Percentiles rank a stretch among this genome's conserved stretches.
phyloP scores from a whole-genome alignment of 2,797 vertebrate species.

The Knipowitschia caucasica region DNA sequence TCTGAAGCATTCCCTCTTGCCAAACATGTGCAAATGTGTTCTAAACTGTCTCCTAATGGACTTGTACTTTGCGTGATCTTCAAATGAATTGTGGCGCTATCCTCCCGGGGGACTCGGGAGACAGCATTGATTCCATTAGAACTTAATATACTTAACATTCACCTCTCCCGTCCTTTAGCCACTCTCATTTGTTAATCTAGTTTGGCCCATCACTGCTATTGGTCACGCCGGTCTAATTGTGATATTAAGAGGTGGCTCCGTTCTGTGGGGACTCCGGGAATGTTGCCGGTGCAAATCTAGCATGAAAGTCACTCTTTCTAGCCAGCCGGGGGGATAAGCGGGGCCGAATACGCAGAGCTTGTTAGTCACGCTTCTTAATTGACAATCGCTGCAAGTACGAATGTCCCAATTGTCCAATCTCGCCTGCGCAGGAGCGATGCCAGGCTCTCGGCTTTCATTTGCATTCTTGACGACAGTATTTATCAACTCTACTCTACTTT shows the following conservation, averaged over 20 bases:
- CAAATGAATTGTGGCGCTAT: slow-evolving; percentile 9
- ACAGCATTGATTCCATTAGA: slow-evolving; percentile 28
- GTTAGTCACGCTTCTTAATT: slow-evolving; percentile 66
- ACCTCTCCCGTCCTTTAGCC: slow-evolving; percentile 57
- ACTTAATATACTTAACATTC: slow-evolving; percentile 35
- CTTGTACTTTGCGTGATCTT: neutral
- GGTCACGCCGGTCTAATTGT: slow-evolving; percentile 59
- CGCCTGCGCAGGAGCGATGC: slow-evolving; percentile 28
- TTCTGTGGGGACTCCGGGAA: slow-evolving; percentile 56
- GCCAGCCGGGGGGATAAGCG: slow-evolving; percentile 46
- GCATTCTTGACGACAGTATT: slow-evolving; percentile 6
- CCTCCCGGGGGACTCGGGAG: slow-evolving; percentile 8
- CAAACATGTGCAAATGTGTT: neutral
- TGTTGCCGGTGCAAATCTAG: slow-evolving; percentile 48
- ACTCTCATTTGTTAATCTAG: slow-evolving; percentile 59
- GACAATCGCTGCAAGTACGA: slow-evolving; percentile 40
- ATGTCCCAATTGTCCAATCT: slow-evolving; percentile 47
- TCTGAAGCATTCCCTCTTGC: neutral
- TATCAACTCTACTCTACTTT: too few relatives aligned
- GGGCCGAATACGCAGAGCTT: slow-evolving; percentile 54
- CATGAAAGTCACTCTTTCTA: slow-evolving; percentile 72
- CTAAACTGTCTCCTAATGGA: neutral
- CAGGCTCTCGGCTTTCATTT: slow-evolving; percentile 23
- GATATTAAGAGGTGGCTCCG: slow-evolving; percentile 53
- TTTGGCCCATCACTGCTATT: slow-evolving; percentile 45